A percentile compares a stretch with the other conserved stretches of the same genome.
Conservation (phyloP, 2,797 vertebrate species). For the Argyrosomus regius region DNA sequence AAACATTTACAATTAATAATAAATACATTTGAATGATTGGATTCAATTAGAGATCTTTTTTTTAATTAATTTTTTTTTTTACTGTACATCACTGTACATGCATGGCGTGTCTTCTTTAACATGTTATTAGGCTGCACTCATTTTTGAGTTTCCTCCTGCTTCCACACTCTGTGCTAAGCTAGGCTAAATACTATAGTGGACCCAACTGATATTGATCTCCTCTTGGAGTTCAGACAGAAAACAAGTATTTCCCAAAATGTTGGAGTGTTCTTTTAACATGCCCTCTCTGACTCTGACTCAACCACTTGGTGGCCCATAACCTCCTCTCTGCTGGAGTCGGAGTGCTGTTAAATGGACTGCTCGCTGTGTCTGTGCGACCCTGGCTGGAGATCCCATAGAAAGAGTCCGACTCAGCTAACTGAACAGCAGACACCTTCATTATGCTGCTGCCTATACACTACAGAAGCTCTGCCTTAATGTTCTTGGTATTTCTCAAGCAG, state of each 20-base stretch:
- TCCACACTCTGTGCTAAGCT: conserved; percentile 3
- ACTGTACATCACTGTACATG: background rate
- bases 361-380: conserved; percentile 26
- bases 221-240: background rate
- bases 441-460: conserved; percentile 48
- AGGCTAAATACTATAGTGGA: background rate
- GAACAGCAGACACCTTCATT: conserved; percentile 72
- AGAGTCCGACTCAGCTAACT: conserved; percentile 73
- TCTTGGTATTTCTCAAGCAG: conserved; percentile 1
- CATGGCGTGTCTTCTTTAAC: background rate
- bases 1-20: no score
- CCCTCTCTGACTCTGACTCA: conserved; percentile 20
- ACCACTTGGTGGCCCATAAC: conserved; percentile 28
- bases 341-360: conserved; percentile 50
- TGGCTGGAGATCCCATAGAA: conserved; percentile 54
- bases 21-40: background rate
- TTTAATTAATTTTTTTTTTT: no score
- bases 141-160: background rate
- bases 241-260: conserved; percentile 19
- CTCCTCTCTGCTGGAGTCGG: conserved; percentile 38
- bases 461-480: conserved; percentile 1
- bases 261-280: conserved; percentile 16
- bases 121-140: no score
- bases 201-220: background rate
- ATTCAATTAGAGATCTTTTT: background rate